Evolutionary conservation across 2,797 vertebrate species (phyloP).

Genomic region (Phataginus tricuspis): DNA sequence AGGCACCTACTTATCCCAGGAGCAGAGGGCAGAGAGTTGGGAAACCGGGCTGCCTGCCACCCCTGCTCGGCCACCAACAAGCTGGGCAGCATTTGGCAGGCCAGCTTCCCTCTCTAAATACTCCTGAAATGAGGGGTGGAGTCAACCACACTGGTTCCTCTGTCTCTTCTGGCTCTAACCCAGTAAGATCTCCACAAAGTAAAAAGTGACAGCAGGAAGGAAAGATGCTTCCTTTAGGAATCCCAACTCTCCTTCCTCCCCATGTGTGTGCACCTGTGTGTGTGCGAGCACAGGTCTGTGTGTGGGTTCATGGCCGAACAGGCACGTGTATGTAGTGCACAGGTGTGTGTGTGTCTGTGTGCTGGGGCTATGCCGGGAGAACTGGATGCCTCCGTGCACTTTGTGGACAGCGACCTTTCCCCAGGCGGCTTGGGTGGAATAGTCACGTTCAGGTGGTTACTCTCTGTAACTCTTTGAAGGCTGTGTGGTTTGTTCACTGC

Average conservation of each 20-base stretch:
- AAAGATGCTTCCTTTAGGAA: not conserved
- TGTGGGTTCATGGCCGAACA: not conserved
- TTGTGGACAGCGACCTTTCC: not conserved
- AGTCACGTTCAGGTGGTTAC: not conserved
- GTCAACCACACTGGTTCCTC: not conserved
- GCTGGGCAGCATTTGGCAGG: too few relatives aligned
- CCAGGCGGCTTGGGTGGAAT: not conserved
- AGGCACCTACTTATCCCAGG: not conserved
- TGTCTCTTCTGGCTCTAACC: not conserved
- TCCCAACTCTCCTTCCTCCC: not conserved
- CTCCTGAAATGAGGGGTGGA: not conserved
- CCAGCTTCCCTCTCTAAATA: not conserved
- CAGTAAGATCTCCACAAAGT: not conserved
- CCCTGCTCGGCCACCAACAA: not conserved
- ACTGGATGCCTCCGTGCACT: not conserved
- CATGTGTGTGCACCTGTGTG: fast-evolving
- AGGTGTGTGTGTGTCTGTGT: not conserved
- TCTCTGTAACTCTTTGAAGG: too few relatives aligned
- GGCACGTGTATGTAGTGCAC: too few relatives aligned
- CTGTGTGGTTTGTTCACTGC: too few relatives aligned
- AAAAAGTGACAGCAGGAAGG: not conserved
- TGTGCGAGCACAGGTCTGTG: too few relatives aligned
- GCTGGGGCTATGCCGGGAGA: not conserved
- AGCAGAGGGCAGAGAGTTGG: not conserved
- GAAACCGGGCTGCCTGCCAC: not conserved